A percentile compares a stretch with the other conserved stretches of the same genome.
phyloP scores from a whole-genome alignment of 2,113 vertebrate genomes.

The Paramormyrops kingsleyae region DNA sequence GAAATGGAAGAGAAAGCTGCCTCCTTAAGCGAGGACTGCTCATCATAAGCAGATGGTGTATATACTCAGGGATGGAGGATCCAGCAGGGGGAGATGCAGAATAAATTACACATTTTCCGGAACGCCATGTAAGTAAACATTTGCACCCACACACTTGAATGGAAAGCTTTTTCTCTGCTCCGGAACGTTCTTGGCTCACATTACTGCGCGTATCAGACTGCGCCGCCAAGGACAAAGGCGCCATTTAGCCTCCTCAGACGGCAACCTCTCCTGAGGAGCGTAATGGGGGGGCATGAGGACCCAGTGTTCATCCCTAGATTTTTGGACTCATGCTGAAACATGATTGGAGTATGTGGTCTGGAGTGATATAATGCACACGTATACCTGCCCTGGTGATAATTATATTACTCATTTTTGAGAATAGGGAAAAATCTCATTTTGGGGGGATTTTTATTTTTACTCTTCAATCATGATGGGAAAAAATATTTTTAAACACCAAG shows the following conservation, averaged over 20 bases:
- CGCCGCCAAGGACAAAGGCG: not conserved
- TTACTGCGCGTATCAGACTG: not conserved
- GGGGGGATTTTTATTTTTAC: not conserved
- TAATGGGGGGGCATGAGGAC: not conserved
- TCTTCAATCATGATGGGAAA: not conserved
- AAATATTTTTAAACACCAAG: not conserved
- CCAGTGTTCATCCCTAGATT: not conserved
- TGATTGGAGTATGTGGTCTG: not conserved
- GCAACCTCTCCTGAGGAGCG: not conserved
- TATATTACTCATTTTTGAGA: not conserved
- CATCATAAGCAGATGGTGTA: not conserved
- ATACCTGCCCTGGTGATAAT: not conserved
- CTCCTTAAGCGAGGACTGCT: not conserved
- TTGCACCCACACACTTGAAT: not conserved
- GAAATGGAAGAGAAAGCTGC: not conserved
- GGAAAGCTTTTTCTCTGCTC: not conserved
- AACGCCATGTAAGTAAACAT: not conserved
- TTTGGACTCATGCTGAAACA: not conserved
- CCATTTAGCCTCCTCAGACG: not conserved
- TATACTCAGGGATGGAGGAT: slow-evolving; percentile 11
- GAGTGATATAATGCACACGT: not conserved
- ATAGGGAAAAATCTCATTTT: not conserved
- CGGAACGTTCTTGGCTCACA: not conserved
- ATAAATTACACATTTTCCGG: not conserved
- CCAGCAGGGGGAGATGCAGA: slow-evolving; percentile 31